These are phyloP conservation scores for Dasysyrphus albostriatus DNA, from an alignment of 2,888 invertebrate species.

Conservation along the genomic window DNA sequence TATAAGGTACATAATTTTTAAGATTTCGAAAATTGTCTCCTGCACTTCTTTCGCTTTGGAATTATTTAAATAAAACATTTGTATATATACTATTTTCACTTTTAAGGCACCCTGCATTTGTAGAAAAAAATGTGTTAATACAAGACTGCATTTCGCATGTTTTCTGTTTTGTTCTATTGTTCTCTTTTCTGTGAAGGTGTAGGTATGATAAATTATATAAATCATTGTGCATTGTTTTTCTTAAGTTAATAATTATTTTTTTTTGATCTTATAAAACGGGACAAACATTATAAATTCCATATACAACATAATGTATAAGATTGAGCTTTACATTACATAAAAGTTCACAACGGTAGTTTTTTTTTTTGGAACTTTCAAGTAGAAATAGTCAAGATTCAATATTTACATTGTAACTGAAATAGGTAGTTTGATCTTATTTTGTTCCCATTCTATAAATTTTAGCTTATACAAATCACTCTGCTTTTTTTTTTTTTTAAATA, in stretches of 20 bases:
- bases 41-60: neutral
- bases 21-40: neutral
- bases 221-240: conserved; percentile 26
- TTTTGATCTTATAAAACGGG: conserved; percentile 11
- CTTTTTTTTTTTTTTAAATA: neutral
- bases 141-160: conserved; percentile 7
- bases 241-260: conserved; percentile 15
- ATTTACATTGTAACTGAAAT: conserved; percentile 12
- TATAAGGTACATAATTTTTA: conserved; percentile 2
- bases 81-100: neutral
- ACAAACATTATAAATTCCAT: neutral
- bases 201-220: conserved; percentile 10
- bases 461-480: conserved; percentile 14
- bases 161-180: conserved; percentile 15
- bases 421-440: neutral
- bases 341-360: neutral
- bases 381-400: conserved; percentile 12
- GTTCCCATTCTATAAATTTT: conserved; percentile 8
- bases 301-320: conserved; percentile 15
- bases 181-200: conserved; percentile 18
- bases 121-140: conserved; percentile 33
- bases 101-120: conserved; percentile 55
- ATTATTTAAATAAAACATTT: neutral
- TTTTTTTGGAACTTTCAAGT: neutral
- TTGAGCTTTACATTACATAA: conserved; percentile 18